A percentile compares a stretch with the other conserved stretches of the same genome.
phyloP scores from a whole-genome alignment of 2,888 invertebrate species.

The Tiliacea citrago region DNA sequence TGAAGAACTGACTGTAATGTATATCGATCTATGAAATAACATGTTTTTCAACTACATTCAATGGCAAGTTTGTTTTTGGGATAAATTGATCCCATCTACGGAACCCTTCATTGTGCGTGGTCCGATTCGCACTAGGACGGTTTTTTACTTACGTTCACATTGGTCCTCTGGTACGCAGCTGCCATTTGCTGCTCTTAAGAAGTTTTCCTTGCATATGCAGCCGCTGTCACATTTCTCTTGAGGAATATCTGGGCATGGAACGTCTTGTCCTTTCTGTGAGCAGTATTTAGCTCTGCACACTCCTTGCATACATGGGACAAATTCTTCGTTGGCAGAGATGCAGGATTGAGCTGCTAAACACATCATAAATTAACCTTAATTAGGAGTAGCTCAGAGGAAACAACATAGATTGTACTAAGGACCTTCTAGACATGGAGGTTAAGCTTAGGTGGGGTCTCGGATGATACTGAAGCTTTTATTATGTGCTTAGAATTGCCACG shows the following conservation, averaged over 20 bases:
- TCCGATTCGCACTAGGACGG: no score
- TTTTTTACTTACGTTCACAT: constrained; percentile 39
- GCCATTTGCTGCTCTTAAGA: constrained; percentile 37
- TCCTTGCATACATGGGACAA: constrained; percentile 49
- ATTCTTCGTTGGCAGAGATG: constrained; percentile 40
- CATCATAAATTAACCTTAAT: neutral
- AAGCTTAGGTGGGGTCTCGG: neutral
- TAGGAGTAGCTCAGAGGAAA: neutral
- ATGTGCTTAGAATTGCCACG: no score
- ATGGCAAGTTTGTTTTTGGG: no score
- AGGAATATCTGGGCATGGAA: constrained; percentile 48
- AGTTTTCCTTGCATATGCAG: constrained; percentile 55
- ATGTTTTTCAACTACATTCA: no score
- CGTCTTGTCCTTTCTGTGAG: constrained; percentile 38
- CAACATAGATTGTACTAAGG: neutral
- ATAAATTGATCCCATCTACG: no score
- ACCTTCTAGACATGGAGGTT: neutral
- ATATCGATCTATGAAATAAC: no score
- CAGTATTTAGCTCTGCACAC: constrained; percentile 54
- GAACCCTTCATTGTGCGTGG: no score
- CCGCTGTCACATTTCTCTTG: constrained; percentile 39
- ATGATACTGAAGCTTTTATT: neutral
- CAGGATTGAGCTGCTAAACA: constrained; percentile 22
- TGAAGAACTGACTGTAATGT: no score
- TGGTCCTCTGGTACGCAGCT: constrained; percentile 44